A percentile compares a stretch with the other conserved stretches of the same genome.
phyloP scores from a whole-genome alignment of 2,888 invertebrate genomes.

The Biston stratarius region DNA sequence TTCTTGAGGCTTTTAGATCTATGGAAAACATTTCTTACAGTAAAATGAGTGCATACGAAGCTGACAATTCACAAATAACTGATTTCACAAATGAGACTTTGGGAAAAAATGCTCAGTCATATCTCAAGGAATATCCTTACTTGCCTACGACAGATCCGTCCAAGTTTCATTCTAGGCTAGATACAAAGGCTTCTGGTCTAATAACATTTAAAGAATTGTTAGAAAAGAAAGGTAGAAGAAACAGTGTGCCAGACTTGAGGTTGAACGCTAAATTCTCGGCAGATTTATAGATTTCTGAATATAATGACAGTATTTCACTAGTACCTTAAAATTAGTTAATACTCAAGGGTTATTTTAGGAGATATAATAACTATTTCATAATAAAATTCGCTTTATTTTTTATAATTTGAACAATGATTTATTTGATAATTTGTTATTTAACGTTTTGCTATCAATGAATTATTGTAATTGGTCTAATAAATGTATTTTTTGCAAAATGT shows the following conservation, averaged over 20 bases:
- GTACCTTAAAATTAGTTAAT: slow-evolving; percentile 64
- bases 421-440: background rate
- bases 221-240: slow-evolving; percentile 70
- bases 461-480: slow-evolving; percentile 15
- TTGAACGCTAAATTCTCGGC: slow-evolving; percentile 74
- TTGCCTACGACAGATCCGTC: slow-evolving; percentile 82
- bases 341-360: slow-evolving; percentile 52
- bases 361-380: slow-evolving; percentile 7
- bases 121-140: slow-evolving; percentile 81
- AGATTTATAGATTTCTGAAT: slow-evolving; percentile 58
- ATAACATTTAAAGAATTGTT: slow-evolving; percentile 78
- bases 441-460: background rate
- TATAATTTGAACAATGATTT: slow-evolving; percentile 6
- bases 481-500: slow-evolving; percentile 38
- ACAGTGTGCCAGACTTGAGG: slow-evolving; percentile 81
- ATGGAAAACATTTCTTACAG: slow-evolving; percentile 78
- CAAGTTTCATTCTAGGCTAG: slow-evolving; percentile 78
- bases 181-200: slow-evolving; percentile 76
- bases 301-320: slow-evolving; percentile 64
- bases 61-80: slow-evolving; percentile 67
- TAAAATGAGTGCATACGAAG: slow-evolving; percentile 74
- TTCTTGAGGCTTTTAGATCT: slow-evolving; percentile 81
- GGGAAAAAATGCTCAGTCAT: slow-evolving; percentile 76
- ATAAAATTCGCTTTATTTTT: background rate
- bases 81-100: slow-evolving; percentile 72